These are phyloP conservation scores for Bergia puertoricense DNA, from an alignment of 92 coral and sea anemone species.

Conservation along the genomic window DNA sequence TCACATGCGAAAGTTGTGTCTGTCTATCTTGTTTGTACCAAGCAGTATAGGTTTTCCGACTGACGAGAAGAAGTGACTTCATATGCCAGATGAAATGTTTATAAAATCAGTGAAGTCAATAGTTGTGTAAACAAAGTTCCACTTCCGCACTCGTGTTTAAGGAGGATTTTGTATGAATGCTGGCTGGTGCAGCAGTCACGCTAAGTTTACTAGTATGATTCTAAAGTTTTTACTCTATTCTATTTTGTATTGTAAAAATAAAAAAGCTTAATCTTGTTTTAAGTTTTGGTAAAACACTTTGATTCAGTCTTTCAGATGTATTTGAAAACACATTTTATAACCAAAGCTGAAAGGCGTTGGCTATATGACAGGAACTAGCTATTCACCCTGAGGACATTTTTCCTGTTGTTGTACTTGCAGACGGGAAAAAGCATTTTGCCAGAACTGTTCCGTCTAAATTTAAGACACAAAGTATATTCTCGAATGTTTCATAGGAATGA, in stretches of 20 bases:
- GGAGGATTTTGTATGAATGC: neutral
- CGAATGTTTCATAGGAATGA: too few relatives aligned
- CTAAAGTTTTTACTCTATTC: neutral
- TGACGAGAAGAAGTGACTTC: too few relatives aligned
- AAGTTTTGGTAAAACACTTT: neutral
- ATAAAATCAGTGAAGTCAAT: neutral
- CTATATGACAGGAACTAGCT: neutral
- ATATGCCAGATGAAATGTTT: neutral
- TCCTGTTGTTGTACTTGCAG: neutral
- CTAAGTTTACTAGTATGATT: too few relatives aligned
- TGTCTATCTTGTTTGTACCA: too few relatives aligned
- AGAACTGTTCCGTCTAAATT: neutral
- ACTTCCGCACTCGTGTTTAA: neutral
- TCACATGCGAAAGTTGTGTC: neutral
- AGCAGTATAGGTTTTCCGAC: neutral
- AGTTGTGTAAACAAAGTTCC: neutral
- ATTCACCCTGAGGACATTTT: neutral
- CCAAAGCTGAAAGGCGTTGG: neutral
- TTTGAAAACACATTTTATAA: too few relatives aligned
- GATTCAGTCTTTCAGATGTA: neutral
- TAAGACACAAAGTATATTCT: neutral
- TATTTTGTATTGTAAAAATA: neutral
- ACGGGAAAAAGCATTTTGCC: neutral
- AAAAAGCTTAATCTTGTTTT: neutral
- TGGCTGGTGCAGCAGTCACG: neutral